These are phyloP conservation scores for Cephonodes hylas DNA, from an alignment of 2,888 invertebrate genomes.

Conservation along the genomic window DNA sequence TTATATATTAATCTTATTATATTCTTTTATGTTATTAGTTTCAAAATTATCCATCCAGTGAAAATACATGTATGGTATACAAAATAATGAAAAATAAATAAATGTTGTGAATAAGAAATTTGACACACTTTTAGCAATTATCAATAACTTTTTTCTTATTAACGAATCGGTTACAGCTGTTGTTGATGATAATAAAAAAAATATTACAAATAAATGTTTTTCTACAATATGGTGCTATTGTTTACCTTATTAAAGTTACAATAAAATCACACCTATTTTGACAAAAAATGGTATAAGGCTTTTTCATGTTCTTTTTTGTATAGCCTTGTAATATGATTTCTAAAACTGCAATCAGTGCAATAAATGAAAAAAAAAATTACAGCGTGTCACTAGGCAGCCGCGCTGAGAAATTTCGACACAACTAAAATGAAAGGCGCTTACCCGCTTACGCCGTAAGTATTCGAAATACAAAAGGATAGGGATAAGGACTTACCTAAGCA, in stretches of 20 bases:
- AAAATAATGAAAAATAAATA: no score
- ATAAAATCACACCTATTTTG: neutral
- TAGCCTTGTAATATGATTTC: neutral
- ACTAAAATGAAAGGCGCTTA: slow-evolving; percentile 3
- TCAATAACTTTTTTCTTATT: no score
- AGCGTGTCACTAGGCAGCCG: slow-evolving; percentile 2
- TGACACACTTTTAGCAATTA: no score
- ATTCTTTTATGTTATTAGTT: no score
- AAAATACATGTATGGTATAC: no score
- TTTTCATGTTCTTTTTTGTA: neutral
- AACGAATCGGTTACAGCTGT: no score
- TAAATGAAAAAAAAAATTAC: slow-evolving; percentile 1
- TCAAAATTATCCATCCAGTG: no score
- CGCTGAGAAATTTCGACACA: slow-evolving; percentile 2
- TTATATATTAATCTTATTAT: no score
- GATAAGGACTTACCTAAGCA: slow-evolving; percentile 81
- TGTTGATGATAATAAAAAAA: neutral
- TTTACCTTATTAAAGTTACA: neutral
- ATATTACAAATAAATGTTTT: neutral
- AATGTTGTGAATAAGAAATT: no score
- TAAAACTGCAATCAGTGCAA: slow-evolving; percentile 5
- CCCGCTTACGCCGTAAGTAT: neutral
- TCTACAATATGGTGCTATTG: neutral
- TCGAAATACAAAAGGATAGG: neutral
- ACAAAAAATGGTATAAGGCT: neutral